phyloP scores from a whole-genome alignment of 2,113 vertebrate genomes.

The Alligator sinensis region DNA sequence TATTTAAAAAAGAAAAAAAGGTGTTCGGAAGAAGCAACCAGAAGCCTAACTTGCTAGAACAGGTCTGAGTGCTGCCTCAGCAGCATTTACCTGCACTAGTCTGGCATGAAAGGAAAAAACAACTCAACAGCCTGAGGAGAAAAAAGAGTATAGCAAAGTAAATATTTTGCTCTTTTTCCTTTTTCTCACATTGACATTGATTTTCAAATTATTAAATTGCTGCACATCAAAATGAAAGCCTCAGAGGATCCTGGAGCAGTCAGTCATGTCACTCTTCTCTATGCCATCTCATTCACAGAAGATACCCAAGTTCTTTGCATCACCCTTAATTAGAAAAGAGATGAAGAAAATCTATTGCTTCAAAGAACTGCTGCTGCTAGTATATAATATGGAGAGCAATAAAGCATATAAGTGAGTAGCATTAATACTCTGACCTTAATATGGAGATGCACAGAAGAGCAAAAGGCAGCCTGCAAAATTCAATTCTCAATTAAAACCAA shows the following conservation, averaged over 20 bases:
- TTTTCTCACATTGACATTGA: background rate
- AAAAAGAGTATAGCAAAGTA: background rate
- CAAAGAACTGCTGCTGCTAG: rapidly evolving
- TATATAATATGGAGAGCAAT: rapidly evolving
- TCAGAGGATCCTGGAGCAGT: background rate
- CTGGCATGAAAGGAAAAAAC: background rate
- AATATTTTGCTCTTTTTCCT: rapidly evolving
- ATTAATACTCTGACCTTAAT: rapidly evolving
- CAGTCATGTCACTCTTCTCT: background rate
- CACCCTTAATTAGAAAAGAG: background rate
- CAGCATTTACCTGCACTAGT: background rate
- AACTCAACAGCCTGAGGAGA: background rate
- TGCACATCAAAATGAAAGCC: background rate
- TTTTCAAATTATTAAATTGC: constrained; percentile 7
- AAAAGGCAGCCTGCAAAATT: background rate
- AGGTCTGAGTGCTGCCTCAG: background rate
- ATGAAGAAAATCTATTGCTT: background rate
- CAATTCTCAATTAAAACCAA: background rate
- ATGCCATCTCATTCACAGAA: background rate
- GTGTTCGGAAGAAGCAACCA: background rate
- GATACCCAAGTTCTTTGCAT: background rate
- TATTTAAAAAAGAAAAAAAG: background rate
- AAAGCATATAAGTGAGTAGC: background rate
- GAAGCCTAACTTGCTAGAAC: background rate
- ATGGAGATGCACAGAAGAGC: background rate